phyloP scores from a whole-genome alignment of 2,888 invertebrate species.

The Incurvaria masculella region DNA sequence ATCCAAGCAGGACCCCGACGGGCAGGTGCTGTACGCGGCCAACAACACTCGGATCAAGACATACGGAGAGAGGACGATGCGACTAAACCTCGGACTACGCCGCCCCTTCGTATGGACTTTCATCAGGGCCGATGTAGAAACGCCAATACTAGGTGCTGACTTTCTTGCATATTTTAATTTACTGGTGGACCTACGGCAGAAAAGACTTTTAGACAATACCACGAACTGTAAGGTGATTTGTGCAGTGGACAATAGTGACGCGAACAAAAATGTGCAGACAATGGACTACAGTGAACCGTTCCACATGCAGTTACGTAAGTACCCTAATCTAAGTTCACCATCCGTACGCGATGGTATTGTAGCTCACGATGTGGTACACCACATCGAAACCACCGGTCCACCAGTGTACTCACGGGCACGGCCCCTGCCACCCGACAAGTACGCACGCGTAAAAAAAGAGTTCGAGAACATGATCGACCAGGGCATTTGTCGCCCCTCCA shows the following conservation, averaged over 20 bases:
- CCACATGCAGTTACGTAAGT: neutral
- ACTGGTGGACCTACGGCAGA: conserved; percentile 6
- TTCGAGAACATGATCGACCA: conserved; percentile 7
- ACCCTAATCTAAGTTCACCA: neutral
- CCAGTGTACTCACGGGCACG: neutral
- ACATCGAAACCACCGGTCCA: conserved; percentile 1
- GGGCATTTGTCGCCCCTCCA: neutral
- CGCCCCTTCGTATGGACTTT: conserved; percentile 4
- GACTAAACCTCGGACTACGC: conserved; percentile 2
- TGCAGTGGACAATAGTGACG: neutral
- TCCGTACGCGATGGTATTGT: neutral
- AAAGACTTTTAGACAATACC: conserved; percentile 2
- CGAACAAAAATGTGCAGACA: neutral
- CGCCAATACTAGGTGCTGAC: conserved; percentile 5
- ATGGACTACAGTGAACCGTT: neutral
- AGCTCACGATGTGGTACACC: neutral
- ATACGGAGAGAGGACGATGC: conserved; percentile 1
- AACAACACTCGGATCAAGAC: conserved; percentile 1
- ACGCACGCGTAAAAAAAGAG: conserved; percentile 6
- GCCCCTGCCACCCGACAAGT: neutral
- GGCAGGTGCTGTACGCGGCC: conserved; percentile 6
- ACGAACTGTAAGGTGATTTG: conserved; percentile 1
- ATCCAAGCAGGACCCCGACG: too few relatives aligned
- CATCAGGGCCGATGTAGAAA: conserved; percentile 3
- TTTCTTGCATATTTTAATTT: conserved; percentile 6